A percentile compares a stretch with the other conserved stretches of the same genome.
These are phyloP conservation scores for Tachuris rubrigastra DNA, from an alignment of 2,113 vertebrate species.

Conservation along the genomic window DNA sequence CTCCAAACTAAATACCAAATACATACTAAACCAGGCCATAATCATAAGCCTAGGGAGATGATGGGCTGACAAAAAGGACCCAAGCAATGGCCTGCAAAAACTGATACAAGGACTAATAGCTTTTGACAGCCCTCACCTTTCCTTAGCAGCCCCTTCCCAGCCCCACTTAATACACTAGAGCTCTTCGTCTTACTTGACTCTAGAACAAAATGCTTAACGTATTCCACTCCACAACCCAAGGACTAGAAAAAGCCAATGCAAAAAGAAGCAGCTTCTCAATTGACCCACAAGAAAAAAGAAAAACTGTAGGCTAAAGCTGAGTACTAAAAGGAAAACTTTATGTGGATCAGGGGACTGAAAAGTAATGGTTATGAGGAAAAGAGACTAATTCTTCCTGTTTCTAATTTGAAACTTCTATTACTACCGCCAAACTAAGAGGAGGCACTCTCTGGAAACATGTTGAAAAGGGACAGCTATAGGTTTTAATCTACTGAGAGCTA, in stretches of 20 bases:
- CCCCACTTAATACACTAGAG: neutral
- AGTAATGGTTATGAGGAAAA: neutral
- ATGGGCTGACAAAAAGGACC: neutral
- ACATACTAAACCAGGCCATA: neutral
- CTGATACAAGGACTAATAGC: neutral
- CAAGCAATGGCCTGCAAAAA: neutral
- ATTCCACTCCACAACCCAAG: neutral
- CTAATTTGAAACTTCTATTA: neutral
- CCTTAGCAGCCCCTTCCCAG: neutral
- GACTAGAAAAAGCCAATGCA: neutral
- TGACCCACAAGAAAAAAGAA: fast-evolving
- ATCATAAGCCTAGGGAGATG: fast-evolving
- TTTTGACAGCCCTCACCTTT: neutral
- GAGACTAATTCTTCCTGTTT: neutral
- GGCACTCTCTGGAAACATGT: neutral
- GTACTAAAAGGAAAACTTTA: neutral
- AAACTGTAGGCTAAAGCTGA: neutral
- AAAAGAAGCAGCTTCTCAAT: neutral
- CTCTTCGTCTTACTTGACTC: neutral
- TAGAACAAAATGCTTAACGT: neutral
- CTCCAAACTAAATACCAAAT: no score
- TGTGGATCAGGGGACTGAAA: neutral
- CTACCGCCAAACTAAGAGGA: neutral
- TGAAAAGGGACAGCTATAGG: neutral
- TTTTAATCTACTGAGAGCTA: neutral